Percentiles rank a stretch among this genome's conserved stretches.
These are phyloP conservation scores for Ceyx melanurus DNA, from an alignment of 2,113 vertebrate genomes.

Conservation along the genomic window DNA sequence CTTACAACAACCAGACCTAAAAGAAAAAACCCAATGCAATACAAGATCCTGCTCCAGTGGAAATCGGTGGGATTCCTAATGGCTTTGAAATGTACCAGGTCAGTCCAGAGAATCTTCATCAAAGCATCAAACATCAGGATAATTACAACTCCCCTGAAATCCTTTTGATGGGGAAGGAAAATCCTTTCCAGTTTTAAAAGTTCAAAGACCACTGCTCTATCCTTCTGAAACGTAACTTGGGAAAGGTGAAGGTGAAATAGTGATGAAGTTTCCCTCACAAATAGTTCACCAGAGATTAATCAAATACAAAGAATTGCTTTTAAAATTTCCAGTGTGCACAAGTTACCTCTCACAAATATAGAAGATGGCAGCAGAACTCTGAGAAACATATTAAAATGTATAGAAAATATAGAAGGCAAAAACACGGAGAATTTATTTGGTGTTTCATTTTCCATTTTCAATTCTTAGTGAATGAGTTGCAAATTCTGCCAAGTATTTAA, in stretches of 20 bases:
- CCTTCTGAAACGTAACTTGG: background rate
- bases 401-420: background rate
- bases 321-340: background rate
- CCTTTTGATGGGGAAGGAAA: background rate
- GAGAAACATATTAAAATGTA: background rate
- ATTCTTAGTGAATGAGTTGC: background rate
- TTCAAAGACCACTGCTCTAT: background rate
- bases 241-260: background rate
- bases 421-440: background rate
- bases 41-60: background rate
- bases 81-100: background rate
- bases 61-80: background rate
- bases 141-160: background rate
- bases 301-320: background rate
- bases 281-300: background rate
- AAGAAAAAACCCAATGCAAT: background rate
- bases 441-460: background rate
- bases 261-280: background rate
- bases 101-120: background rate
- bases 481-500: slow-evolving; percentile 7
- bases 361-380: background rate
- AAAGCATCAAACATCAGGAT: background rate
- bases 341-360: background rate
- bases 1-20: background rate
- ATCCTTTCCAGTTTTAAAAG: background rate